Percentiles rank a stretch among this genome's conserved stretches.
Evolutionary conservation across 1,140 invertebrate species (phyloP).

Genomic region (Anthonomus grandis): DNA sequence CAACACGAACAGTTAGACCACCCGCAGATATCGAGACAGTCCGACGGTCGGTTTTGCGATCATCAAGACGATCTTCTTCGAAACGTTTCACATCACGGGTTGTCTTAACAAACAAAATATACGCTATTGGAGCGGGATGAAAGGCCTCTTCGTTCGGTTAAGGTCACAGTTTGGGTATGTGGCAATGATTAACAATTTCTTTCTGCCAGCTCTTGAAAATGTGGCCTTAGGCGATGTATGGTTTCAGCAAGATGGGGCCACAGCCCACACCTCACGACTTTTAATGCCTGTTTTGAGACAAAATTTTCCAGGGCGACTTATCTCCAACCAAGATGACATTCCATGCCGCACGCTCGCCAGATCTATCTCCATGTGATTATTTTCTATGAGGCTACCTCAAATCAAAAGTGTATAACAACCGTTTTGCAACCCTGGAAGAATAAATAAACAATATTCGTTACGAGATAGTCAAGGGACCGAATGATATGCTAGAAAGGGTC

Average conservation of each 20-base stretch:
- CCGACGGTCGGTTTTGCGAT: background rate
- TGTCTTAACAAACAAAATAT: too few species aligned
- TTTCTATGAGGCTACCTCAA: constrained; percentile 22
- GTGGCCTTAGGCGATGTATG: constrained; percentile 28
- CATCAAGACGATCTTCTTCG: too few species aligned
- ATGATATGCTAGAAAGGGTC: constrained; percentile 4
- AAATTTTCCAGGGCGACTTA: constrained; percentile 6
- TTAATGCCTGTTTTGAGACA: constrained; percentile 7
- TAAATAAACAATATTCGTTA: constrained; percentile 19
- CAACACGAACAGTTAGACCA: background rate
- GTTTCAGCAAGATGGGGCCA: constrained; percentile 13
- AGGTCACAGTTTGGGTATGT: constrained; percentile 41
- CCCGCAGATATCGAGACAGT: background rate
- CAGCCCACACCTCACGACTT: constrained; percentile 3
- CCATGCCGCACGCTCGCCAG: constrained; percentile 36
- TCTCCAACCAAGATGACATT: background rate
- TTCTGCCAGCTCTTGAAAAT: constrained; percentile 38
- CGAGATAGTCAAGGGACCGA: constrained; percentile 18
- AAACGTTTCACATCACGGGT: too few species aligned
- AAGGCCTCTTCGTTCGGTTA: constrained; percentile 39
- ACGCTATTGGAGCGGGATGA: too few species aligned
- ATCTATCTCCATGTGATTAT: constrained; percentile 41
- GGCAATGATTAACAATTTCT: constrained; percentile 21
- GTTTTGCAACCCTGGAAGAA: constrained; percentile 8
- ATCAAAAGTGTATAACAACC: too few species aligned